Evolutionary conservation across 2,888 invertebrate species (phyloP).

Genomic region (Cosmorhoe ocellata): DNA sequence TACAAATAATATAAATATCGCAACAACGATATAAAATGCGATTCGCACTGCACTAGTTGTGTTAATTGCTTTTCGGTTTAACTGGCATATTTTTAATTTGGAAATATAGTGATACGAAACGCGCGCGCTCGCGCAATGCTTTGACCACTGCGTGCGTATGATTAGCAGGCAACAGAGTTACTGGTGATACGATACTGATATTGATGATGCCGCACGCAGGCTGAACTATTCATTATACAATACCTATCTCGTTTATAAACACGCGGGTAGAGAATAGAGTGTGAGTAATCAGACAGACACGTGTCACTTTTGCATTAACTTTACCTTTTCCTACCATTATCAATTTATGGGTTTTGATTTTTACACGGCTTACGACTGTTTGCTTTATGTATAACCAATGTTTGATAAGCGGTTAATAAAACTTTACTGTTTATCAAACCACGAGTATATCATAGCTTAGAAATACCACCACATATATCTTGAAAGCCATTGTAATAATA

Average conservation of each 20-base stretch:
- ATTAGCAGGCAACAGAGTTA: conserved; percentile 17
- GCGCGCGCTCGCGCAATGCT: conserved; percentile 22
- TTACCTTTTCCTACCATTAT: too few species aligned
- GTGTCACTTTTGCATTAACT: neutral
- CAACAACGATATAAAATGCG: conserved; percentile 7
- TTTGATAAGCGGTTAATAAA: too few species aligned
- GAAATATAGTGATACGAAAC: neutral
- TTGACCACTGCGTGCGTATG: conserved; percentile 22
- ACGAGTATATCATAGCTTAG: too few species aligned
- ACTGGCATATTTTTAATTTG: neutral
- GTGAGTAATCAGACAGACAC: neutral
- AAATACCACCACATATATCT: too few species aligned
- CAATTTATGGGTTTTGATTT: too few species aligned
- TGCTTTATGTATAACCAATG: too few species aligned
- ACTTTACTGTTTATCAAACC: too few species aligned
- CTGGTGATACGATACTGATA: conserved; percentile 22
- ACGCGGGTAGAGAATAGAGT: conserved; percentile 1
- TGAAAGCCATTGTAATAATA: too few species aligned
- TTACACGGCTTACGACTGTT: too few species aligned
- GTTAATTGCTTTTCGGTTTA: neutral
- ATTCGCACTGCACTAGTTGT: conserved; percentile 12
- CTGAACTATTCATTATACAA: conserved; percentile 17
- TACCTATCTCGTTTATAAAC: conserved; percentile 11
- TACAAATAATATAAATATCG: conserved; percentile 2
- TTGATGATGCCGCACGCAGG: conserved; percentile 8